Conservation (phyloP, 2,888 invertebrate species). For the Apodemia zela region DNA sequence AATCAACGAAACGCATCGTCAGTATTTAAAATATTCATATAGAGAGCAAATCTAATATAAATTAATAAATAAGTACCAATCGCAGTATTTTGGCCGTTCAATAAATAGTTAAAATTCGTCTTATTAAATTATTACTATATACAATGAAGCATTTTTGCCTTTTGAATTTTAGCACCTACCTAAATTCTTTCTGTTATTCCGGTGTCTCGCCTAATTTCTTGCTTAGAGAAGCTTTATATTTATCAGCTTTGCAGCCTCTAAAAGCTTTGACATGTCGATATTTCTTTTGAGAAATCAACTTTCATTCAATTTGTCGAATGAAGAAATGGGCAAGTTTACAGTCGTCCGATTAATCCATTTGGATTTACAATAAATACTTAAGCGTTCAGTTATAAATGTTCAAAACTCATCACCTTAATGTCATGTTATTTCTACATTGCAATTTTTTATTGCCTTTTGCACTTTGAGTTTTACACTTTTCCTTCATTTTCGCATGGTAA, state of each 20-base stretch:
- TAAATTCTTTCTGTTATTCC: constrained; percentile 50
- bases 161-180: constrained; percentile 25
- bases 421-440: constrained; percentile 30
- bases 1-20: constrained; percentile 72
- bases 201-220: constrained; percentile 48
- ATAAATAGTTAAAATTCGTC: constrained; percentile 31
- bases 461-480: constrained; percentile 42
- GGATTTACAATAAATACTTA: constrained; percentile 52
- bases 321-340: constrained; percentile 53
- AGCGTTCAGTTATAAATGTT: constrained; percentile 28
- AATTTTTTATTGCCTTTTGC: constrained; percentile 17
- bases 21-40: constrained; percentile 51
- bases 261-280: constrained; percentile 79
- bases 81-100: constrained; percentile 29
- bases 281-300: constrained; percentile 54
- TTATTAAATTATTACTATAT: constrained; percentile 17
- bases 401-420: constrained; percentile 32
- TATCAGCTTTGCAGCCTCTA: constrained; percentile 76
- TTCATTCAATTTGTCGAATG: constrained; percentile 58
- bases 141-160: constrained; percentile 19
- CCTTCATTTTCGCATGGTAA: constrained; percentile 50
- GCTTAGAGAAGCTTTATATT: constrained; percentile 60
- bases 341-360: constrained; percentile 62
- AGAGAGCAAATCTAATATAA: constrained; percentile 41
- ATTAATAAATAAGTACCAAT: constrained; percentile 43